Evolutionary conservation across 2,113 vertebrate species (phyloP).

Genomic region (Zosterops pallidus): DNA sequence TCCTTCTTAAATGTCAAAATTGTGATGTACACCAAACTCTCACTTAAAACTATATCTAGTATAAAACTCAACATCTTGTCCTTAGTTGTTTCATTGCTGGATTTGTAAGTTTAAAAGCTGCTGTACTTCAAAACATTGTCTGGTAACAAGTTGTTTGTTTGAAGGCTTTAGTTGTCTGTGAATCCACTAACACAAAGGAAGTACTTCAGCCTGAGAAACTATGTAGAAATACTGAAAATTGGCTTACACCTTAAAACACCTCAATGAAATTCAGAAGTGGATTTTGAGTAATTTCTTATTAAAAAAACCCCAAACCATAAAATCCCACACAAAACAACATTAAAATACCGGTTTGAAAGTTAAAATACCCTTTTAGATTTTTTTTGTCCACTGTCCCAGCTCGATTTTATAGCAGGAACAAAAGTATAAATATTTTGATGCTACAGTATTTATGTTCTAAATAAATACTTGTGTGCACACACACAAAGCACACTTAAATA

Average conservation of each 20-base stretch:
- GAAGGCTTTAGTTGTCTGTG: not conserved
- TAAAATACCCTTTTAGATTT: not conserved
- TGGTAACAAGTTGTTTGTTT: not conserved
- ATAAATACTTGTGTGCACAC: not conserved
- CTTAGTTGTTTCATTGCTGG: not conserved
- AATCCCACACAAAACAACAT: rapidly evolving
- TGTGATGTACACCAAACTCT: not conserved
- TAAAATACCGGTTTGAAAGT: not conserved
- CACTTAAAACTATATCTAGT: not conserved
- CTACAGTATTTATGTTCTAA: not conserved
- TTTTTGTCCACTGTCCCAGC: not conserved
- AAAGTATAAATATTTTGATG: not conserved
- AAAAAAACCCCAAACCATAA: not conserved
- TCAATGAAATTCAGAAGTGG: not conserved
- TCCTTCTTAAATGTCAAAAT: not conserved
- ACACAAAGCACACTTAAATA: not conserved
- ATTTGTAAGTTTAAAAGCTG: not conserved
- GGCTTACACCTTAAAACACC: not conserved
- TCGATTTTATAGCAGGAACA: not conserved
- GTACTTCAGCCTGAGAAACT: not conserved
- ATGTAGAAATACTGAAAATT: not conserved
- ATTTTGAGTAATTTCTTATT: not conserved
- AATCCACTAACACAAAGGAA: not conserved
- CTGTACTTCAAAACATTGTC: not conserved
- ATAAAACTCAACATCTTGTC: not conserved